Conservation (phyloP, 2,888 invertebrate species). For the Pristionchus arcanus region DNA sequence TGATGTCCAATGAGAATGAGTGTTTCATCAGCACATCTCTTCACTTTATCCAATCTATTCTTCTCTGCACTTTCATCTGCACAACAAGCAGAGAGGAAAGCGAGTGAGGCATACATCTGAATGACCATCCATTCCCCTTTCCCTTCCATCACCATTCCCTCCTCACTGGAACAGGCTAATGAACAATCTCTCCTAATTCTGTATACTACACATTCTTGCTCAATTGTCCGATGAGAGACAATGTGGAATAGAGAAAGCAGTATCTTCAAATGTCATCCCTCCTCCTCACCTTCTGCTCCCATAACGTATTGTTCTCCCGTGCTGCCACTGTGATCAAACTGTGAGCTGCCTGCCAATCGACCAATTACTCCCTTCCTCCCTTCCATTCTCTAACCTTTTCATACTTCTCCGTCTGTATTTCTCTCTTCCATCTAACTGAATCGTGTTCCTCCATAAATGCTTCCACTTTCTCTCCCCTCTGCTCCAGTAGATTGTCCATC, state of each 20-base stretch:
- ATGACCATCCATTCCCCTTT: background rate
- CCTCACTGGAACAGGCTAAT: too few species aligned
- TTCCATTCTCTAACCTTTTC: background rate
- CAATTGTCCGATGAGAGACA: background rate
- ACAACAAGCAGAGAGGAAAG: slow-evolving; percentile 37
- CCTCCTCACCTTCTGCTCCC: slow-evolving; percentile 50
- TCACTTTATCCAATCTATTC: background rate
- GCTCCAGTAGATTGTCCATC: slow-evolving; percentile 49
- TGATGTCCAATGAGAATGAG: slow-evolving; percentile 20
- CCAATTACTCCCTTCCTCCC: background rate
- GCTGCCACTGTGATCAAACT: slow-evolving; percentile 22
- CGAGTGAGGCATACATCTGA: slow-evolving; percentile 52
- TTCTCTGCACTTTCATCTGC: slow-evolving; percentile 3
- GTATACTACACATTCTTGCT: background rate
- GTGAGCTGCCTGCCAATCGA: slow-evolving; percentile 22
- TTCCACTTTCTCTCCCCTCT: slow-evolving; percentile 53
- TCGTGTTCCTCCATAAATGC: slow-evolving; percentile 53
- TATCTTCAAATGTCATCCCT: background rate
- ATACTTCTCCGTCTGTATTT: slow-evolving; percentile 53
- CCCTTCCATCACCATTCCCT: too few species aligned
- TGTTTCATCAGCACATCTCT: background rate
- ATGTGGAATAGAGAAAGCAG: background rate
- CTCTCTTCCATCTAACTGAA: slow-evolving; percentile 50
- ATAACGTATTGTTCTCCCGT: background rate
- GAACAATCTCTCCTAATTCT: too few species aligned